Conservation (phyloP, 2,113 vertebrate genomes). For the Aepyceros melampus region DNA sequence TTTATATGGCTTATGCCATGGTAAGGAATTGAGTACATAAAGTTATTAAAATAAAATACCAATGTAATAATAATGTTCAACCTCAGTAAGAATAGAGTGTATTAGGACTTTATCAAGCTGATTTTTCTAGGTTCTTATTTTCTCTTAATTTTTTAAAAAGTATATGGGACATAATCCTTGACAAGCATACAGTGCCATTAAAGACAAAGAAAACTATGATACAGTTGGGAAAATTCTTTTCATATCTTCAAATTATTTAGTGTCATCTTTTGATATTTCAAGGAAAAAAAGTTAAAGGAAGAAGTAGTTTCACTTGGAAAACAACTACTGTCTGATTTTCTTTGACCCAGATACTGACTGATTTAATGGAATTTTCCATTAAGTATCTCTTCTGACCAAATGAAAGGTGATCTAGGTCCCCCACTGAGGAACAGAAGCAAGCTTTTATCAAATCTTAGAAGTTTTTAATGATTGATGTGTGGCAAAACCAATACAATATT, state of each 20-base stretch:
- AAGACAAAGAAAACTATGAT: not conserved
- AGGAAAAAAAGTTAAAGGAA: not conserved
- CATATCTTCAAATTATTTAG: not conserved
- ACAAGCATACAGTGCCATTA: not conserved
- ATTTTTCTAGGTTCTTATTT: not conserved
- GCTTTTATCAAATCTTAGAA: not conserved
- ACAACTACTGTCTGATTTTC: not conserved
- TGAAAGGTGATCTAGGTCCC: not conserved
- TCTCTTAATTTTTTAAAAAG: not conserved
- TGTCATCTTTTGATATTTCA: not conserved
- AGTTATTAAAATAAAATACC: conserved; percentile 14
- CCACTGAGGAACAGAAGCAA: not conserved
- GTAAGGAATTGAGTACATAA: not conserved
- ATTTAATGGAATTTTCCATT: not conserved
- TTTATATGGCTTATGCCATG: not conserved
- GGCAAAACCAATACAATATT: too few relatives aligned
- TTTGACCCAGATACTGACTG: not conserved
- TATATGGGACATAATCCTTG: not conserved
- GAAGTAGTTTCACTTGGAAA: not conserved
- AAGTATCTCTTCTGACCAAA: not conserved
- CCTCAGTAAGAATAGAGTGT: not conserved
- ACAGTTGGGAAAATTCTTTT: not conserved
- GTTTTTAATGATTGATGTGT: not conserved
- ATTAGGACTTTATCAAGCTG: not conserved
- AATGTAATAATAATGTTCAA: not conserved